phyloP scores from a whole-genome alignment of 2,888 invertebrate species.

The Apamea epomidion region DNA sequence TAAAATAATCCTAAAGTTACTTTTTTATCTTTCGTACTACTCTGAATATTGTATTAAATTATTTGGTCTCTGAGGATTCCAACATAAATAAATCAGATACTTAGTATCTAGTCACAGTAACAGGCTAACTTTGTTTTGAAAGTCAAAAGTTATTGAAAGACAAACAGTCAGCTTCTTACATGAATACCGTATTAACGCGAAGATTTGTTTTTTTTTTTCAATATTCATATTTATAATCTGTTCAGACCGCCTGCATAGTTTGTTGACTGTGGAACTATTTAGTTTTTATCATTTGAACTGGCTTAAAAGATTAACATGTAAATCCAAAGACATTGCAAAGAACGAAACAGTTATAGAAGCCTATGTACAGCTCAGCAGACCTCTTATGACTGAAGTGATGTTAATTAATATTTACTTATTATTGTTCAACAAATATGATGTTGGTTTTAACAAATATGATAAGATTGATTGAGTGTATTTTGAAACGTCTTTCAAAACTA shows the following conservation, averaged over 20 bases:
- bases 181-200: neutral
- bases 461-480: neutral
- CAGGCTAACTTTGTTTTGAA: conserved; percentile 30
- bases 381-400: neutral
- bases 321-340: neutral
- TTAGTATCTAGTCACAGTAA: conserved; percentile 14
- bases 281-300: neutral
- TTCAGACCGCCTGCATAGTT: neutral
- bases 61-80: conserved; percentile 3
- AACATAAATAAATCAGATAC: conserved; percentile 19
- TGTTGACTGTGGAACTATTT: neutral
- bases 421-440: neutral
- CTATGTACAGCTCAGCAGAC: neutral
- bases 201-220: neutral
- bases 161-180: conserved; percentile 10
- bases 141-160: conserved; percentile 26
- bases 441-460: neutral
- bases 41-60: conserved; percentile 30
- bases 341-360: neutral
- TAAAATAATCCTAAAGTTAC: conserved; percentile 34
- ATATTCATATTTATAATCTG: neutral
- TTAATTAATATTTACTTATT: neutral
- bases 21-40: conserved; percentile 31
- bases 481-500: neutral
- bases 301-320: neutral